Percentiles rank a stretch among this genome's conserved stretches.
These are phyloP conservation scores for Dreissena rostriformis DNA, from an alignment of 1,140 invertebrate genomes.

Conservation along the genomic window DNA sequence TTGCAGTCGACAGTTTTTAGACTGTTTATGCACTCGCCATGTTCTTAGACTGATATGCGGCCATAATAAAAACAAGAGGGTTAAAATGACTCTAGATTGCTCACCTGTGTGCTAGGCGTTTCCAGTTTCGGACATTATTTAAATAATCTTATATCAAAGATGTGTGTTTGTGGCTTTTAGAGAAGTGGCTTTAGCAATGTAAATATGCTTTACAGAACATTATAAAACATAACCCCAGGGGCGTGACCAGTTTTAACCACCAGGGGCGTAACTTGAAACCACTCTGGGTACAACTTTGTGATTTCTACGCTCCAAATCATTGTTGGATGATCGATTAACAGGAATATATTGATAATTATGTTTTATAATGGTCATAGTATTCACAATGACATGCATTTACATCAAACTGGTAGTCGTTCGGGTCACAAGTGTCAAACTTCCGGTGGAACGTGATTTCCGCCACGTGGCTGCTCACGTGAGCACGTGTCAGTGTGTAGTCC, in stretches of 20 bases:
- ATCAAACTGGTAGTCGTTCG: constrained; percentile 93
- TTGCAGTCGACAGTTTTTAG: too few relatives aligned
- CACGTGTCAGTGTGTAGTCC: constrained; percentile 86
- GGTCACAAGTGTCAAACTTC: constrained; percentile 96
- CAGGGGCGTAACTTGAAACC: background rate
- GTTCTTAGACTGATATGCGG: too few relatives aligned
- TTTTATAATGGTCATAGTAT: background rate
- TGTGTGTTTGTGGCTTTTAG: too few relatives aligned
- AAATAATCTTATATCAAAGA: too few relatives aligned
- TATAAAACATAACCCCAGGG: background rate
- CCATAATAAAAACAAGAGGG: too few relatives aligned
- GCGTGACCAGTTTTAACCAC: background rate
- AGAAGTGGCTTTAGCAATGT: too few relatives aligned
- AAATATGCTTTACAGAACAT: too few relatives aligned
- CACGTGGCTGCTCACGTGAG: constrained; percentile 76
- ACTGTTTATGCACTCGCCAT: too few relatives aligned
- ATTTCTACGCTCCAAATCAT: background rate
- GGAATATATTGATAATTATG: background rate
- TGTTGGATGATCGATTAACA: background rate
- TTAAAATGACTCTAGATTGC: too few relatives aligned
- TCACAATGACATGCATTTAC: constrained; percentile 81
- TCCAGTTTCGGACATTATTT: too few relatives aligned
- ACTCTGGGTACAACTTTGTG: background rate
- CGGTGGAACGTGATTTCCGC: constrained; percentile 85
- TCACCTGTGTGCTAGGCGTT: too few relatives aligned